Evolutionary conservation across 2,113 vertebrate species (phyloP), one percentile per base, ranked within the genome.

Genomic region (Siniperca knerii): DNA sequence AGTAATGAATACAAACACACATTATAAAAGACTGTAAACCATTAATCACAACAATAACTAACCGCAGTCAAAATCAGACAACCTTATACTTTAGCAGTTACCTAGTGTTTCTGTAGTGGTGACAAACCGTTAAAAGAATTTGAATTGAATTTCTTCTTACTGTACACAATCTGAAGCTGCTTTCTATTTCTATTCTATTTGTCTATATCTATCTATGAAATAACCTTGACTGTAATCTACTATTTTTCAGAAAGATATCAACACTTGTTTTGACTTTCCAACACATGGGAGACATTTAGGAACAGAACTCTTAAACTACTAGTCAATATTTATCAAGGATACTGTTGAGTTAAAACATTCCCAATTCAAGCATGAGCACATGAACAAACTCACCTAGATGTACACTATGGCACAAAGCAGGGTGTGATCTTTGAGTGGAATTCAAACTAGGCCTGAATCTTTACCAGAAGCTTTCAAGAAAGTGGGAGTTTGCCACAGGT

Each of bases 211-310:
- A 29, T 29, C 7, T 21, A 21, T 8, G 23, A 68, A 25, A 74
- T 69, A 52, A 52, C 48, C 33, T 68, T 65, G 50, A 44, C 55
- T 52, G n/a, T 46, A 80, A 42, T 57, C 25, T 35, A 10, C 11
- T 25, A 21, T 21, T 48, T 78, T 11, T 69, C 44, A 77, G 0
- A 40, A 61, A 52, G 48, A 81, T 40, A 74, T 35, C 29, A 64
- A 57, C 10, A 60, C 21, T 72, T 72, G 65, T 85, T 80, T 40
- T 64, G 66, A 78, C 57, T 70, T 60, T 42, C 13, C 15, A 35
- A 54, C 75, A 67, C 50, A 48, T 29, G 71, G 35, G 21, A 72
- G 46, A 57, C 35, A 78, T 81, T 72, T 44, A 21, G 58, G 50
- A 79, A 23, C 33, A 54, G 33, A 52, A 81, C 20, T 75, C 48